Conservation (phyloP, 2,797 vertebrate genomes). For the Dryobates pubescens region DNA sequence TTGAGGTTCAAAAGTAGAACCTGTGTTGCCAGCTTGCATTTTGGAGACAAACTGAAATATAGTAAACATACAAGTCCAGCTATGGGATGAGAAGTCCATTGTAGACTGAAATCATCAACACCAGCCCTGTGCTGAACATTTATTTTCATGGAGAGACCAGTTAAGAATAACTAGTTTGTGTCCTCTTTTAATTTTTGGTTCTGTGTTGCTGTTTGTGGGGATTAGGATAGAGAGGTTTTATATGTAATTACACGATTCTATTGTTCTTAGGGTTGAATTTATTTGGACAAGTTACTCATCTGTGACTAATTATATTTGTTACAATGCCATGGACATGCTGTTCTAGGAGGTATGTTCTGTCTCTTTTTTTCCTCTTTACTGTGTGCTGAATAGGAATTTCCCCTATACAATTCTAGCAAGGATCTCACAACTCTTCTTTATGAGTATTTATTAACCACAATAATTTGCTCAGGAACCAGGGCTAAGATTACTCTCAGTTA, state of each 20-base stretch:
- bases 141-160: background rate
- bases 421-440: background rate
- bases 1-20: background rate
- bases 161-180: background rate
- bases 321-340: background rate
- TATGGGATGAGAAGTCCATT: background rate
- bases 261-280: background rate
- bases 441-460: background rate
- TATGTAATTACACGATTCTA: background rate
- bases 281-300: conserved; percentile 1
- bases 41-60: background rate
- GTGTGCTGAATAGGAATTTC: background rate
- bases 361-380: background rate
- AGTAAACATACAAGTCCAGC: background rate
- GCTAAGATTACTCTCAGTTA: background rate
- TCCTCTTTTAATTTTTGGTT: background rate
- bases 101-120: background rate
- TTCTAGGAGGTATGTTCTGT: background rate
- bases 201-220: background rate
- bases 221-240: background rate
- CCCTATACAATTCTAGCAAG: background rate
- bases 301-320: conserved; percentile 38
- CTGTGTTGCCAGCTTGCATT: background rate
- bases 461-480: background rate
- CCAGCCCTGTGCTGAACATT: background rate